Conservation (phyloP, 2,113 vertebrate genomes). For the Gambusia affinis region DNA sequence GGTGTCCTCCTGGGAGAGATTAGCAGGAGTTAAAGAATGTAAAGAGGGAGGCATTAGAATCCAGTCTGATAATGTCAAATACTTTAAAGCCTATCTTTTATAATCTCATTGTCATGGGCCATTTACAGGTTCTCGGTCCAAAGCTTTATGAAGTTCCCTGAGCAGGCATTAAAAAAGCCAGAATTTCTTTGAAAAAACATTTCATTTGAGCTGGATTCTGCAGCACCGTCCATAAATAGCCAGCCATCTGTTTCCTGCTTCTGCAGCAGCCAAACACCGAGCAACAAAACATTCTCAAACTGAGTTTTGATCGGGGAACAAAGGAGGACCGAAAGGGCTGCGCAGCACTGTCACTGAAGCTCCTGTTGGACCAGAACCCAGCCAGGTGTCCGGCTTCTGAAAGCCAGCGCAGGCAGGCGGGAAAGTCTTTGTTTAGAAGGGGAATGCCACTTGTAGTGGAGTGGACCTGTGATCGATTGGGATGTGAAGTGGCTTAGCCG, state of each 20-base stretch:
- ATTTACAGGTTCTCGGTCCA: constrained; percentile 50
- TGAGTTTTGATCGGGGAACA: constrained; percentile 39
- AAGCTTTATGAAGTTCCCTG: constrained; percentile 54
- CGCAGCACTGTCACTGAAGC: not conserved
- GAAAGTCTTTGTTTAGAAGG: constrained; percentile 14
- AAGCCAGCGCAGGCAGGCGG: constrained; percentile 24
- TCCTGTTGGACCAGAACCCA: constrained; percentile 25
- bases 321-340: constrained; percentile 27
- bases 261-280: constrained; percentile 42
- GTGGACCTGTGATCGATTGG: constrained; percentile 70
- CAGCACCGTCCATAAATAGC: constrained; percentile 54
- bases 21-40: constrained; percentile 45
- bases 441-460: constrained; percentile 47
- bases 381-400: constrained; percentile 22
- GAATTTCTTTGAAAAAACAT: constrained; percentile 51
- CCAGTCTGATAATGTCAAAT: constrained; percentile 47
- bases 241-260: constrained; percentile 68
- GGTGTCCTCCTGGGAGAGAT: constrained; percentile 57
- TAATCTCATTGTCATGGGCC: constrained; percentile 47
- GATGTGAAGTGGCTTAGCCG: constrained; percentile 74
- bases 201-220: constrained; percentile 59
- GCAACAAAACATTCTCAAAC: constrained; percentile 35
- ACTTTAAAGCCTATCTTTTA: constrained; percentile 35
- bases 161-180: constrained; percentile 37
- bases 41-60: constrained; percentile 41